Evolutionary conservation across 2,888 invertebrate species (phyloP).

Genomic region (Trissonchulus latispiculum): DNA sequence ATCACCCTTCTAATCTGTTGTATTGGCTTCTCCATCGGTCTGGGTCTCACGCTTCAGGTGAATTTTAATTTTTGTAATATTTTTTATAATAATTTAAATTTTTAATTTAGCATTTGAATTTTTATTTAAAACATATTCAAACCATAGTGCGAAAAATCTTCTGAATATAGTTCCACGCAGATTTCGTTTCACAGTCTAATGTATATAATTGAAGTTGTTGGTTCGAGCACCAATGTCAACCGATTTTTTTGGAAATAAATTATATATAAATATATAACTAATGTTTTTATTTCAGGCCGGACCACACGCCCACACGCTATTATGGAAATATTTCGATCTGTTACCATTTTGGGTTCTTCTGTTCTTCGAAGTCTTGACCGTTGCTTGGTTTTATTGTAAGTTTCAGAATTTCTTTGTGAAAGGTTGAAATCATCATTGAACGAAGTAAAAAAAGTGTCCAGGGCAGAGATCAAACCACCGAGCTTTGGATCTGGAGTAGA

Average conservation of each 20-base stretch:
- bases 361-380: slow-evolving; percentile 37
- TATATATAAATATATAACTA: neutral
- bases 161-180: too few relatives aligned
- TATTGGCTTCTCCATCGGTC: slow-evolving; percentile 31
- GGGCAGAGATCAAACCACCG: neutral
- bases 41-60: slow-evolving; percentile 39
- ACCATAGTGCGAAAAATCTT: too few relatives aligned
- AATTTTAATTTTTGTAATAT: too few relatives aligned
- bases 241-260: too few relatives aligned
- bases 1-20: slow-evolving; percentile 34
- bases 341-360: slow-evolving; percentile 38
- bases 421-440: neutral
- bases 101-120: neutral
- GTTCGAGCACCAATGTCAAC: too few relatives aligned
- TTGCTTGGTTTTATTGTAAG: slow-evolving; percentile 43
- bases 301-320: slow-evolving; percentile 36
- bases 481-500: neutral
- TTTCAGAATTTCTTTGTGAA: slow-evolving; percentile 13
- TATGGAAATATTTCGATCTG: slow-evolving; percentile 37
- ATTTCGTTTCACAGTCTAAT: too few relatives aligned
- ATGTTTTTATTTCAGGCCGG: slow-evolving; percentile 32
- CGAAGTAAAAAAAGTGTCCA: neutral
- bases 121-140: too few relatives aligned
- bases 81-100: neutral
- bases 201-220: too few relatives aligned